Evolutionary conservation across 92 coral and sea anemone species (phyloP).

Genomic region (Chrysogorgia sp.): DNA sequence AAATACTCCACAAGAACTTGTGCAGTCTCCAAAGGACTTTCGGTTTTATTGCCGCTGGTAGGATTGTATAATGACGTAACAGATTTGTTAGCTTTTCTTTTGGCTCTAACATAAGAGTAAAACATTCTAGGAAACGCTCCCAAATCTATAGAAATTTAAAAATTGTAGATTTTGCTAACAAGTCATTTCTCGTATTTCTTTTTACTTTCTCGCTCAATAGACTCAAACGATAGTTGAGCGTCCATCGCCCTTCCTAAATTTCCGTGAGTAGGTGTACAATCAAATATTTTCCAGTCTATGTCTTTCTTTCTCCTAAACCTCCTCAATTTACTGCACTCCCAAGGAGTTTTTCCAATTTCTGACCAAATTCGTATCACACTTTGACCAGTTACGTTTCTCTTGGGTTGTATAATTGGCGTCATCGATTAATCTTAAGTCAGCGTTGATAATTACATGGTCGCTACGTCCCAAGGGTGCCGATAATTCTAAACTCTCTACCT

Average conservation of each 20-base stretch:
- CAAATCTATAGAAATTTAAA: background rate
- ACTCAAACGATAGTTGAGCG: slow-evolving; percentile 4
- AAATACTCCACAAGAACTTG: slow-evolving; percentile 7
- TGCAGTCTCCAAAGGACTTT: background rate
- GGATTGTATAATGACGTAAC: background rate
- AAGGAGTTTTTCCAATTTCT: background rate
- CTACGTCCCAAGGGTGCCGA: no score
- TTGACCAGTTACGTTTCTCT: no score
- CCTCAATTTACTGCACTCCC: slow-evolving; percentile 18
- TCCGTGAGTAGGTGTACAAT: slow-evolving; percentile 2
- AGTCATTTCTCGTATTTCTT: background rate
- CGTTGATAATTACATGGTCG: no score
- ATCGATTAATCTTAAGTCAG: no score
- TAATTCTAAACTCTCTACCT: no score
- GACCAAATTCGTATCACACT: no score
- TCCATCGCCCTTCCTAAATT: background rate
- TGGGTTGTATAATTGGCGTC: no score
- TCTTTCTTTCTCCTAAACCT: slow-evolving; percentile 6
- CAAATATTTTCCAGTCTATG: slow-evolving; percentile 9
- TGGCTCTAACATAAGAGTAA: slow-evolving; percentile 24
- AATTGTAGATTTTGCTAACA: background rate
- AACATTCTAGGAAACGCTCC: background rate
- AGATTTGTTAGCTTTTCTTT: slow-evolving; percentile 14
- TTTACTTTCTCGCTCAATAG: background rate
- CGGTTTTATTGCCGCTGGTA: slow-evolving; percentile 5